Conservation (phyloP, 2,888 invertebrate genomes). For the Clusia tigrina region DNA sequence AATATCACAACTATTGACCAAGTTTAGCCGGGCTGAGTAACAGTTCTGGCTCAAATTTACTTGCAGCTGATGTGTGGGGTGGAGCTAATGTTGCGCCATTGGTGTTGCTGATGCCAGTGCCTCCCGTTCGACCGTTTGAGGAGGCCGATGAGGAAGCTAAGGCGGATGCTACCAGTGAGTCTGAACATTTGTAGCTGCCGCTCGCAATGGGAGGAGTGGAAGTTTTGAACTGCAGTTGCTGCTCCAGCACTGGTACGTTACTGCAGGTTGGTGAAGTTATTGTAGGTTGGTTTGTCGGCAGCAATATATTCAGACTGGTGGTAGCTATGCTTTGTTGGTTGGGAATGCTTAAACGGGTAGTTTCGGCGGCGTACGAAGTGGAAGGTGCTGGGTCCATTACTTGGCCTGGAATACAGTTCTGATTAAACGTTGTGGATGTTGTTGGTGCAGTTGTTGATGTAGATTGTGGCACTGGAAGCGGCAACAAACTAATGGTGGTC, state of each 20-base stretch:
- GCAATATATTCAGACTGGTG: conserved; percentile 50
- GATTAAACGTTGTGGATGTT: conserved; percentile 13
- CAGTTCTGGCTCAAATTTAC: conserved; percentile 62
- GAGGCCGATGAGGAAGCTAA: conserved; percentile 31
- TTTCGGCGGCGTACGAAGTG: conserved; percentile 28
- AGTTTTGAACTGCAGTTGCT: not conserved
- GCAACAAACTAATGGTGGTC: conserved; percentile 47
- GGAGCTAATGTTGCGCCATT: conserved; percentile 18
- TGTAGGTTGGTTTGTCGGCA: conserved; percentile 41
- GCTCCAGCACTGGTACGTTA: not conserved
- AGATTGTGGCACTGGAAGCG: conserved; percentile 48
- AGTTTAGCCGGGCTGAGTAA: conserved; percentile 65
- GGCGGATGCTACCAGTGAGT: conserved; percentile 36
- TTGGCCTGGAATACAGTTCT: conserved; percentile 50
- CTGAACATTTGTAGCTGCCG: conserved; percentile 33
- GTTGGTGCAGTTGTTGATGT: conserved; percentile 26
- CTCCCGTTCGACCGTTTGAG: not conserved
- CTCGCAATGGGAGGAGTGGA: not conserved
- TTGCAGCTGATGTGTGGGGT: conserved; percentile 32
- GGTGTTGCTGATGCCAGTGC: conserved; percentile 1
- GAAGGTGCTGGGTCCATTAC: conserved; percentile 39
- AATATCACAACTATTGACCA: conserved; percentile 60
- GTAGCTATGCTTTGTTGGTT: too few species aligned
- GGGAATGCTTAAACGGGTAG: too few species aligned
- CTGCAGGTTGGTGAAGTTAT: too few species aligned